Evolutionary conservation across 2,113 vertebrate species (phyloP), one percentile per base, ranked within the genome.

Genomic region (Psittacara wagleri): DNA sequence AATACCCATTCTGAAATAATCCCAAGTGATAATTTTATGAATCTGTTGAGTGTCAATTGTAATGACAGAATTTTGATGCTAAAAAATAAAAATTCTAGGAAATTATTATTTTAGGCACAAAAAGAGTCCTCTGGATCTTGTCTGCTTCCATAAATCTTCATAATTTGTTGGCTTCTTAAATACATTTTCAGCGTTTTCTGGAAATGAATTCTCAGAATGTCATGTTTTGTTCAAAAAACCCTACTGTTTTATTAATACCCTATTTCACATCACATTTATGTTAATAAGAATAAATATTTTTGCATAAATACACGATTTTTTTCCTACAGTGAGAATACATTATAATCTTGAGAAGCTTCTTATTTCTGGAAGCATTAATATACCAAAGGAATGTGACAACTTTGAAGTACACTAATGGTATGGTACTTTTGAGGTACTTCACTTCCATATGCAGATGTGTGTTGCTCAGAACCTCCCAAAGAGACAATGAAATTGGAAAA

Each of bases 281-380:
- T 46, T 89, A 83, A 93, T 72, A 84, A 49, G 25, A 86, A 78
- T 64, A 96, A 96, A 82, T 69, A 93, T 73, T 80, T 94, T 70
- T 92, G 64, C 79, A 83, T 82, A 84, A 90, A 62, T 73, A 84
- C 68, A 55, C 86, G 11, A 31, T 37, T 19, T 24, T 51, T 49
- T 67, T 64, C 44, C 48, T 91, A 46, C 20, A 52, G 15, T 13
- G 7, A 68, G 73, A 61, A 64, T 43, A 81, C 14, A 28, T 78
- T 75, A 81, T 39, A 64, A 55, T 28, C 28, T 46, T 48, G 4
- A 73, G 24, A 62, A 23, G 9, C 27, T 57, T 46, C 33, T 72
- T 69, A 37, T 33, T 89, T 89, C 52, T 87, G 41, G 20, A 81
- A 90, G 22, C 20, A 55, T 33, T 69, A 24, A 74, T 67, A 17